Evolutionary conservation across 2,797 vertebrate species (phyloP).

Genomic region (Cacajao melanocephalus): DNA sequence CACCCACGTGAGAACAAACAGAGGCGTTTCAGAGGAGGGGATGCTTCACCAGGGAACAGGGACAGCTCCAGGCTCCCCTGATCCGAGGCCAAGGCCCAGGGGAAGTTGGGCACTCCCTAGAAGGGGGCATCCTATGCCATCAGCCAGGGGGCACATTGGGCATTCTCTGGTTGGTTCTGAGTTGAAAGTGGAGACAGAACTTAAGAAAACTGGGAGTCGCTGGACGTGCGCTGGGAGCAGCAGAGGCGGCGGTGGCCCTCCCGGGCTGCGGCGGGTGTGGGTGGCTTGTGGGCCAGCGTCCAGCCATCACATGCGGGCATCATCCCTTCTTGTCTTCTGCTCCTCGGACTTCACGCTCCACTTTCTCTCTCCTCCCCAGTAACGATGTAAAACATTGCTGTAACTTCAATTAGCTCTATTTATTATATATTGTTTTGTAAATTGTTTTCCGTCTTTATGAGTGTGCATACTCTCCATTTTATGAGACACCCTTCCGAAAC

Average conservation of each 20-base stretch:
- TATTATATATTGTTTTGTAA: neutral
- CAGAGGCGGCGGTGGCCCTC: neutral
- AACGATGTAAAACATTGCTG: accelerated
- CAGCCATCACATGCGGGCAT: neutral
- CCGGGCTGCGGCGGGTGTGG: accelerated
- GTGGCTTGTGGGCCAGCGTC: neutral
- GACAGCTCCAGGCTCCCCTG: neutral
- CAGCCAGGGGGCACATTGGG: accelerated
- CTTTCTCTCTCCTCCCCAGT: no score
- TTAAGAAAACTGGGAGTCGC: no score
- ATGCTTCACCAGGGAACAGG: accelerated
- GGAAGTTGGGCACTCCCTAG: neutral
- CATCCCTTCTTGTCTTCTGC: neutral
- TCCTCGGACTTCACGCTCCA: no score
- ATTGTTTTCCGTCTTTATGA: neutral
- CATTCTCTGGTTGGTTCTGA: neutral
- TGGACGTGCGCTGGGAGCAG: no score
- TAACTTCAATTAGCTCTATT: neutral
- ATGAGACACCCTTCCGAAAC: neutral
- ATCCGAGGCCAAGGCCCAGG: no score
- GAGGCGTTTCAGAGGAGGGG: no score
- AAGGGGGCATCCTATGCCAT: neutral
- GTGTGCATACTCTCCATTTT: neutral
- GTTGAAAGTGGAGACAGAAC: neutral
- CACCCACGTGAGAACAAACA: accelerated